A percentile compares a stretch with the other conserved stretches of the same genome.
Conservation (phyloP, 2,113 vertebrate genomes). For the Circaetus gallicus region DNA sequence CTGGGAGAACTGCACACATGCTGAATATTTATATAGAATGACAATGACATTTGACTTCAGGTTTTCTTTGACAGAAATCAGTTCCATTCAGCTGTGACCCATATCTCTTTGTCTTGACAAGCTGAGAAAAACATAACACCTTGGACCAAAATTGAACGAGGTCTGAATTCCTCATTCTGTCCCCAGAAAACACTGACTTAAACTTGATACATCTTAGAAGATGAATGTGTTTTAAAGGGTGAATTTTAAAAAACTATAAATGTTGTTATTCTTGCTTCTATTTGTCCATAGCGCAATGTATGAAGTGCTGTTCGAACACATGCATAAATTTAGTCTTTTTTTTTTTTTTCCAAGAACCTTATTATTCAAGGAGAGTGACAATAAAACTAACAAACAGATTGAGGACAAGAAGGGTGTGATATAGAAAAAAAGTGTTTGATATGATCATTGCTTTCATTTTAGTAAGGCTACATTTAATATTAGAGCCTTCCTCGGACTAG, state of each 20-base stretch:
- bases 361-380: neutral
- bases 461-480: neutral
- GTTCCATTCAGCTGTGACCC: conserved; percentile 27
- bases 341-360: neutral
- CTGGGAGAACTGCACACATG: neutral
- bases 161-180: neutral
- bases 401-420: neutral
- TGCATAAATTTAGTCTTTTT: neutral
- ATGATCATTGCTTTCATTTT: neutral
- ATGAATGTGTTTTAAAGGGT: neutral
- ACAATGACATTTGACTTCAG: conserved; percentile 41
- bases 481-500: neutral
- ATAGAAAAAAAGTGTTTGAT: neutral
- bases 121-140: neutral
- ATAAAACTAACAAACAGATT: neutral
- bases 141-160: neutral
- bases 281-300: neutral
- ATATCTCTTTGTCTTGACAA: conserved; percentile 36
- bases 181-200: neutral
- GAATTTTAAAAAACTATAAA: neutral
- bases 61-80: conserved; percentile 11
- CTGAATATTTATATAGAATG: conserved; percentile 40
- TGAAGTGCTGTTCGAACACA: neutral
- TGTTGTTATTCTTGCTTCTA: neutral
- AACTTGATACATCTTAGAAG: neutral